Conservation (phyloP, 2,888 invertebrate genomes). For the Ceramica pisi region DNA sequence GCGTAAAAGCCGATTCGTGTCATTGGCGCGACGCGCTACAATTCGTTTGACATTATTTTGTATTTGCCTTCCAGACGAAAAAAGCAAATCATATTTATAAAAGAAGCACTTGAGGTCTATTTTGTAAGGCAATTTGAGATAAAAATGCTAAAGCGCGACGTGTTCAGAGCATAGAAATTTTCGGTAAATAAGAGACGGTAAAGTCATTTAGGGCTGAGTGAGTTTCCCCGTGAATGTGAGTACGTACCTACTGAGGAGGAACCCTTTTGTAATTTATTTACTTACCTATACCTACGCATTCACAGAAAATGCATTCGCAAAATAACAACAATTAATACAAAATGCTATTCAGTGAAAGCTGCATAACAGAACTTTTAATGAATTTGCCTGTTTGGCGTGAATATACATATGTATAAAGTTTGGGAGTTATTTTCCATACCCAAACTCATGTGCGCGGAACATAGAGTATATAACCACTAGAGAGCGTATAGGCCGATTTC, state of each 20-base stretch:
- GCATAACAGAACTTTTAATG: conserved; percentile 51
- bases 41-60: conserved; percentile 78
- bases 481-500: too few species aligned
- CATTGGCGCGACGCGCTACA: conserved; percentile 69
- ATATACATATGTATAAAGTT: conserved; percentile 38
- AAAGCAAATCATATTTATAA: conserved; percentile 80
- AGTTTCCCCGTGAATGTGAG: conserved; percentile 44
- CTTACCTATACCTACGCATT: conserved; percentile 64
- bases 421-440: conserved; percentile 53
- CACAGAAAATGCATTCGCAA: conserved; percentile 36
- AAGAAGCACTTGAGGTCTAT: conserved; percentile 75
- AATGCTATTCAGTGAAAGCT: conserved; percentile 29
- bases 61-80: conserved; percentile 76
- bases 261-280: conserved; percentile 24
- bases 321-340: conserved; percentile 30
- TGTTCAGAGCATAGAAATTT: conserved; percentile 65
- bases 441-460: conserved; percentile 65
- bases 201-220: conserved; percentile 67
- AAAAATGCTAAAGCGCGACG: conserved; percentile 73
- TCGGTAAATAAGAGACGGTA: conserved; percentile 70
- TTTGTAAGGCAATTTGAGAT: conserved; percentile 76
- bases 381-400: conserved; percentile 43
- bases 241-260: neutral
- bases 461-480: too few species aligned
- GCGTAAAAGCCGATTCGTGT: conserved; percentile 87